Evolutionary conservation across 2,888 invertebrate genomes (phyloP).

Genomic region (Dynastes tityus): DNA sequence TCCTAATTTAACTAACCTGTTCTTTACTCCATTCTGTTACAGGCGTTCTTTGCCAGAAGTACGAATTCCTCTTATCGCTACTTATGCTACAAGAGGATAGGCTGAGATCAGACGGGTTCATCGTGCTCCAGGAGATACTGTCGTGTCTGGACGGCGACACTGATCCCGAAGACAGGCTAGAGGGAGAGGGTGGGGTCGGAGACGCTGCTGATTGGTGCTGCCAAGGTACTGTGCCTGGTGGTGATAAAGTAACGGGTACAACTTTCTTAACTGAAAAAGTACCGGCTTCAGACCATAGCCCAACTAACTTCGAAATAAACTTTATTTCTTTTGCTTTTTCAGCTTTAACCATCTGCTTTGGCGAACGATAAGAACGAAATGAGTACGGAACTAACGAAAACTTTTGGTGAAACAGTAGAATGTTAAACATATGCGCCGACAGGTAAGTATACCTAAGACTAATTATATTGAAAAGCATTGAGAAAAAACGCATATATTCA

Average conservation of each 20-base stretch:
- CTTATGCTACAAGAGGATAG: conserved; percentile 78
- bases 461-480: too few relatives aligned
- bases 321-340: conserved; percentile 10
- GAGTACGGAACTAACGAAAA: conserved; percentile 3
- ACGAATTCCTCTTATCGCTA: conserved; percentile 76
- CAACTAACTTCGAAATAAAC: conserved; percentile 37
- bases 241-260: conserved; percentile 76
- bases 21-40: conserved; percentile 86
- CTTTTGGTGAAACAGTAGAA: not conserved
- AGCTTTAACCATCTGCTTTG: not conserved
- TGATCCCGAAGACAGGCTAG: conserved; percentile 77
- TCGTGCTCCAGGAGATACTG: conserved; percentile 67
- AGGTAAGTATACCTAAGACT: too few relatives aligned
- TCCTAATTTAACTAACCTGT: conserved; percentile 72
- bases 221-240: conserved; percentile 78
- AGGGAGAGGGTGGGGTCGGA: conserved; percentile 77
- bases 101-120: conserved; percentile 73
- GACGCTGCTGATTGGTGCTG: conserved; percentile 71
- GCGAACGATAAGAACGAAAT: conserved; percentile 6
- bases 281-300: conserved; percentile 49
- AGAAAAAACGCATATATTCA: not conserved
- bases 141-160: conserved; percentile 73
- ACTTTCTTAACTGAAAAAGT: conserved; percentile 76
- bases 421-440: not conserved
- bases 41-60: conserved; percentile 81